phyloP scores from a whole-genome alignment of 1,140 invertebrate genomes.

The Galleria mellonella region DNA sequence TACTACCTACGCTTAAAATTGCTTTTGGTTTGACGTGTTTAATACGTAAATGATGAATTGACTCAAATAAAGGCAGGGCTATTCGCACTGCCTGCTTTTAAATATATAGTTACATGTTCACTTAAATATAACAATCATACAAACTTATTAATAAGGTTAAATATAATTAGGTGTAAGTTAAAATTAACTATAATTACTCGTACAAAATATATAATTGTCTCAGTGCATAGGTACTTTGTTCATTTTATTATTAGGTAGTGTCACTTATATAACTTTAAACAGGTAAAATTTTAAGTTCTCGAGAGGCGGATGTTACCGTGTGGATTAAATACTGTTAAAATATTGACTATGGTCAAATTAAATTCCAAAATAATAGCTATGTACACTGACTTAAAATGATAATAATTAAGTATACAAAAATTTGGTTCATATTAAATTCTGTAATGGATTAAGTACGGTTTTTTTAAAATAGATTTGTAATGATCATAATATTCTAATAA shows the following conservation, averaged over 20 bases:
- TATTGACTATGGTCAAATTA: background rate
- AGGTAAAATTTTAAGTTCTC: conserved; percentile 17
- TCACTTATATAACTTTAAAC: conserved; percentile 4
- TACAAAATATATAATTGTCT: conserved; percentile 38
- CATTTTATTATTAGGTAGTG: conserved; percentile 6
- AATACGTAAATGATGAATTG: conserved; percentile 52
- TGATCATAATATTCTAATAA: conserved; percentile 31
- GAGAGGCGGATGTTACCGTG: conserved; percentile 18
- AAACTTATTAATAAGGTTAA: conserved; percentile 35
- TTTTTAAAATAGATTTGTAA: conserved; percentile 8
- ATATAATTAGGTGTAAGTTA: conserved; percentile 31
- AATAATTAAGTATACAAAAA: too few relatives aligned
- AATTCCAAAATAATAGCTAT: background rate
- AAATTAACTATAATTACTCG: conserved; percentile 39
- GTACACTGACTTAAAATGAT: too few relatives aligned
- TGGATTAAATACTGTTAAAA: conserved; percentile 8
- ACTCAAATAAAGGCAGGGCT: conserved; percentile 32
- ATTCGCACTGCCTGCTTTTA: conserved; percentile 7
- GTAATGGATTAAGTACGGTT: background rate
- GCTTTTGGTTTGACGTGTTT: conserved; percentile 40
- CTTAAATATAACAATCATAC: conserved; percentile 30
- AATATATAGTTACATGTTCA: conserved; percentile 8
- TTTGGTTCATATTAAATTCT: background rate
- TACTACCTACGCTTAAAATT: conserved; percentile 43
- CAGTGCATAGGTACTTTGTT: conserved; percentile 28